Conservation (phyloP, 2,113 vertebrate species). For the Psilopogon haemacephalus region DNA sequence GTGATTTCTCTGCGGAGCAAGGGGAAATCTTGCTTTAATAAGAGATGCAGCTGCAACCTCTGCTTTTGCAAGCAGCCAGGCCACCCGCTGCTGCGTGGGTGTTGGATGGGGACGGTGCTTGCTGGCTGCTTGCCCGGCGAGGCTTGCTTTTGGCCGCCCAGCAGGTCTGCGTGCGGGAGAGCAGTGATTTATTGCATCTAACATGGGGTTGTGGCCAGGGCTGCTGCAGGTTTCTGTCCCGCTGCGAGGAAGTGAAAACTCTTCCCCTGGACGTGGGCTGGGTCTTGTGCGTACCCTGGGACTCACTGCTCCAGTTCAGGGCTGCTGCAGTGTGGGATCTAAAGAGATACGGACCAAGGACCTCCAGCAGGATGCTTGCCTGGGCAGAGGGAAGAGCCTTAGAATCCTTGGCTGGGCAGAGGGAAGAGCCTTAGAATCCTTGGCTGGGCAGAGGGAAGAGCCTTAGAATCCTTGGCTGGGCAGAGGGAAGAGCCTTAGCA, state of each 20-base stretch:
- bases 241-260: background rate
- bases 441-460: too few species aligned
- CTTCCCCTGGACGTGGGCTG: background rate
- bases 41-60: background rate
- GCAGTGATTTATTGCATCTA: background rate
- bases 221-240: background rate
- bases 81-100: background rate
- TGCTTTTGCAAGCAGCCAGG: background rate
- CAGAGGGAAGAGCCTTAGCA: too few species aligned
- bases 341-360: background rate
- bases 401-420: too few species aligned
- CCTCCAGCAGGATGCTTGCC: background rate
- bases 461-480: too few species aligned
- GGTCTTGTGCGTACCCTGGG: rapidly evolving
- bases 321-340: background rate
- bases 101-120: background rate
- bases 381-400: background rate
- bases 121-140: background rate
- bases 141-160: background rate
- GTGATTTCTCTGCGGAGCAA: background rate
- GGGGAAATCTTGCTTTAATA: background rate
- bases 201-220: rapidly evolving
- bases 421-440: too few species aligned
- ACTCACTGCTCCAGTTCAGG: background rate
- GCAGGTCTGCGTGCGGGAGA: background rate